These are phyloP conservation scores for Porites australiensis DNA, from an alignment of 64 coral and sea anemone genomes.

Conservation along the genomic window DNA sequence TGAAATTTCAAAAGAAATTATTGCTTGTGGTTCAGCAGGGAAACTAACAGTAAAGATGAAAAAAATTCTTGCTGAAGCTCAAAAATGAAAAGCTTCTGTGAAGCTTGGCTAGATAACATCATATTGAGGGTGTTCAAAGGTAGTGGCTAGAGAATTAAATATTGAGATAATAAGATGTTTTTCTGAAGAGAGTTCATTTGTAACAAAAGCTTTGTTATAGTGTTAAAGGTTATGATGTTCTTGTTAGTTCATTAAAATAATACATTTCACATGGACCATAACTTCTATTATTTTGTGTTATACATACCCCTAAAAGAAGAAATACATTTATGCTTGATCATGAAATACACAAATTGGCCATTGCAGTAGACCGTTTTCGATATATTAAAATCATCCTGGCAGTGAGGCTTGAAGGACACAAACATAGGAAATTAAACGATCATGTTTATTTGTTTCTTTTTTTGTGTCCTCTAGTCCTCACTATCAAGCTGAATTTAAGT, in stretches of 20 bases:
- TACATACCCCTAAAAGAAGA: neutral
- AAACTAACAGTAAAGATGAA: conserved; percentile 39
- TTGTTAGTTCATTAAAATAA: conserved; percentile 23
- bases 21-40: conserved; percentile 44
- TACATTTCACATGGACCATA: neutral
- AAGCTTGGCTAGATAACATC: too few species aligned
- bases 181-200: neutral
- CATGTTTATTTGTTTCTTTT: too few species aligned
- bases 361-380: neutral
- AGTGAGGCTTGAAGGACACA: too few species aligned
- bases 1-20: conserved; percentile 25
- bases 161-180: too few species aligned
- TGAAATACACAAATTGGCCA: conserved; percentile 13
- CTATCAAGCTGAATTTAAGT: neutral
- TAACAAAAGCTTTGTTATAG: neutral
- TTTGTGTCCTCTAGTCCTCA: too few species aligned
- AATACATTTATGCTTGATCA: neutral
- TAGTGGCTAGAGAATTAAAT: too few species aligned
- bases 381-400: neutral
- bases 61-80: conserved; percentile 48
- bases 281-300: neutral
- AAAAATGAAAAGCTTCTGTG: conserved; percentile 42
- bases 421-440: too few species aligned
- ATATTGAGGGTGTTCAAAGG: neutral
- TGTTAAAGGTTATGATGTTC: neutral